These are phyloP conservation scores for Caenorhabditis sp. DNA, from an alignment of 2,888 invertebrate genomes.

Conservation along the genomic window DNA sequence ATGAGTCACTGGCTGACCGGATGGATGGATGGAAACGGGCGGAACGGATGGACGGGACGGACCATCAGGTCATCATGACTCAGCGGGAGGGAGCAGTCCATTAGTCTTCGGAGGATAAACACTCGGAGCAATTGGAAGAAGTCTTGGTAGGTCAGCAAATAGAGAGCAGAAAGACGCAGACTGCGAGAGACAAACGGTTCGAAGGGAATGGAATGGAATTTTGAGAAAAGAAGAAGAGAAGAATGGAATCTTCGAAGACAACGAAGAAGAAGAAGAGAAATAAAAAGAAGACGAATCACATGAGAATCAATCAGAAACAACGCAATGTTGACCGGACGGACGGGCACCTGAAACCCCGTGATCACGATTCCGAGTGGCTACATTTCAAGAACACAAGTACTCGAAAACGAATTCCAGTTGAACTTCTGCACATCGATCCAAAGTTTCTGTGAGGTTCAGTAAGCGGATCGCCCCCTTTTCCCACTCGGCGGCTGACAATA, in stretches of 20 bases:
- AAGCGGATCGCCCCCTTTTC: constrained; percentile 55
- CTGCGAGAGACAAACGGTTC: background rate
- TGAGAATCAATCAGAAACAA: too few relatives aligned
- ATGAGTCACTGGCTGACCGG: constrained; percentile 29
- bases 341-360: background rate
- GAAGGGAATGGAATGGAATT: background rate
- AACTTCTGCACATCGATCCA: background rate
- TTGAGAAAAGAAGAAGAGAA: too few relatives aligned
- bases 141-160: background rate
- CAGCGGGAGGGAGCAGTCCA: constrained; percentile 7
- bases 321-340: too few relatives aligned
- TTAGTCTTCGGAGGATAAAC: constrained; percentile 1
- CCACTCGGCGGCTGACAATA: constrained; percentile 55
- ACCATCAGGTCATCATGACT: background rate
- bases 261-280: too few relatives aligned
- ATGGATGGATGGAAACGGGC: background rate
- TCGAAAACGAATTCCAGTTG: too few relatives aligned
- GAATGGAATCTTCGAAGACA: background rate
- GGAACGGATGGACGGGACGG: background rate
- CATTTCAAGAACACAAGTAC: too few relatives aligned
- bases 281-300: constrained; percentile 10
- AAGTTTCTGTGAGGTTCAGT: constrained; percentile 21
- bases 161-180: background rate
- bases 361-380: background rate
- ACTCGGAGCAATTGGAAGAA: background rate